Evolutionary conservation across 2,888 invertebrate genomes (phyloP).

Genomic region (Spodoptera exigua): DNA sequence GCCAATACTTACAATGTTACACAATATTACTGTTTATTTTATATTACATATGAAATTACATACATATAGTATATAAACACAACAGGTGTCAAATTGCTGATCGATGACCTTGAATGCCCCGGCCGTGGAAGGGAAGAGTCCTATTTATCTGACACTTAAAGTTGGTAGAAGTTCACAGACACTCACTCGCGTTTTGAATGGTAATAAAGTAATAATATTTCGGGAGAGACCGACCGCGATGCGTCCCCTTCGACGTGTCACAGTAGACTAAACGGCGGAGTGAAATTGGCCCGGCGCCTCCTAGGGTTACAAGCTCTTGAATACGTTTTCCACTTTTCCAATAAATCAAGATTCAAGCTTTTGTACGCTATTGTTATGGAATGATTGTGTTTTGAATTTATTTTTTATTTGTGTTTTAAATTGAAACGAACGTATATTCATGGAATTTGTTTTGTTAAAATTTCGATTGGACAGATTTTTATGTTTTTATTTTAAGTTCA

Average conservation of each 20-base stretch:
- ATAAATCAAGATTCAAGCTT: slow-evolving; percentile 44
- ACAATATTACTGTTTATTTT: slow-evolving; percentile 54
- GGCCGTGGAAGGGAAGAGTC: slow-evolving; percentile 64
- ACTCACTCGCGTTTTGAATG: slow-evolving; percentile 79
- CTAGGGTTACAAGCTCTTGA: slow-evolving; percentile 74
- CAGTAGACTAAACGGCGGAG: slow-evolving; percentile 77
- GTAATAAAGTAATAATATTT: slow-evolving; percentile 65
- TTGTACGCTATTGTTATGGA: slow-evolving; percentile 15
- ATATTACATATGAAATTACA: slow-evolving; percentile 66
- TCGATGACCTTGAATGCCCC: slow-evolving; percentile 79
- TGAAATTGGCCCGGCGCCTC: slow-evolving; percentile 69
- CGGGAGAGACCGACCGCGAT: slow-evolving; percentile 59
- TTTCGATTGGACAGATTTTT: no score
- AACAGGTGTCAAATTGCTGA: slow-evolving; percentile 84
- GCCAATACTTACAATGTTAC: slow-evolving; percentile 41
- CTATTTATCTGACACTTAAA: slow-evolving; percentile 69
- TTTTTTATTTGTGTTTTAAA: neutral
- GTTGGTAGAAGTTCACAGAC: slow-evolving; percentile 76
- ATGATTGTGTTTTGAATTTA: neutral
- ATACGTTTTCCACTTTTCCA: slow-evolving; percentile 62
- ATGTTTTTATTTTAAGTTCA: no score
- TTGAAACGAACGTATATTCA: no score
- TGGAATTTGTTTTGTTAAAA: no score
- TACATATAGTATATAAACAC: slow-evolving; percentile 79
- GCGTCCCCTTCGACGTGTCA: slow-evolving; percentile 70